Percentiles rank a stretch among this genome's conserved stretches.
phyloP scores from a whole-genome alignment of 2,113 vertebrate genomes.

The Anoura caudifer region DNA sequence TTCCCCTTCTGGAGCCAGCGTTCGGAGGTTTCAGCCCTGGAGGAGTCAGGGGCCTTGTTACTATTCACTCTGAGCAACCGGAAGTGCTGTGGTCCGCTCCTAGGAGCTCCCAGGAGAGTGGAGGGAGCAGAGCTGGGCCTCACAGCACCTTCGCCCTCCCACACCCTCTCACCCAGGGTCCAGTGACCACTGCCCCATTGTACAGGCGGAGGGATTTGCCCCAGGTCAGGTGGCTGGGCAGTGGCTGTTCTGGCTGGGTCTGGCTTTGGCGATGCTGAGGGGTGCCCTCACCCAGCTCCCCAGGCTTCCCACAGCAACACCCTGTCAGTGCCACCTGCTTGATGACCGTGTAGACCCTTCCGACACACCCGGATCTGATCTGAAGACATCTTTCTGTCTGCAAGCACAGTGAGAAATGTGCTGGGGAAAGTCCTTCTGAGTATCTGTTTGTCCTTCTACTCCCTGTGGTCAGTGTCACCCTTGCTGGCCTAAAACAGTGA shows the following conservation, averaged over 20 bases:
- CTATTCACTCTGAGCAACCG: rapidly evolving
- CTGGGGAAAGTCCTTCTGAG: background rate
- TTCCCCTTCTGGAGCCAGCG: too few relatives aligned
- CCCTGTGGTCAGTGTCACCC: background rate
- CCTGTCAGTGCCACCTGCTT: background rate
- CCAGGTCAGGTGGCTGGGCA: background rate
- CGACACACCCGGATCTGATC: background rate
- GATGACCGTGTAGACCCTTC: background rate
- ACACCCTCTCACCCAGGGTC: too few relatives aligned
- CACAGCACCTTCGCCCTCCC: rapidly evolving
- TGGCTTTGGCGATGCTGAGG: background rate
- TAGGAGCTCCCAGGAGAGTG: too few relatives aligned
- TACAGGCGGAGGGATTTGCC: background rate
- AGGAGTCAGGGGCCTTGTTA: too few relatives aligned
- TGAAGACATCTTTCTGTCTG: background rate
- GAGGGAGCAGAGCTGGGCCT: too few relatives aligned
- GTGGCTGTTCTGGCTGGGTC: background rate
- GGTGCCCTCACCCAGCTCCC: background rate
- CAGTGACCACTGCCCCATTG: background rate
- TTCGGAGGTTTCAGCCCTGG: background rate
- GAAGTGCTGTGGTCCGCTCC: too few relatives aligned
- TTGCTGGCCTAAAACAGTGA: background rate
- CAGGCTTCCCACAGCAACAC: background rate
- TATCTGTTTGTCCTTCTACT: too few relatives aligned
- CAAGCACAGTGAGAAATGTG: background rate